phyloP scores from a whole-genome alignment of 2,113 vertebrate genomes.

The Neoarius graeffei region DNA sequence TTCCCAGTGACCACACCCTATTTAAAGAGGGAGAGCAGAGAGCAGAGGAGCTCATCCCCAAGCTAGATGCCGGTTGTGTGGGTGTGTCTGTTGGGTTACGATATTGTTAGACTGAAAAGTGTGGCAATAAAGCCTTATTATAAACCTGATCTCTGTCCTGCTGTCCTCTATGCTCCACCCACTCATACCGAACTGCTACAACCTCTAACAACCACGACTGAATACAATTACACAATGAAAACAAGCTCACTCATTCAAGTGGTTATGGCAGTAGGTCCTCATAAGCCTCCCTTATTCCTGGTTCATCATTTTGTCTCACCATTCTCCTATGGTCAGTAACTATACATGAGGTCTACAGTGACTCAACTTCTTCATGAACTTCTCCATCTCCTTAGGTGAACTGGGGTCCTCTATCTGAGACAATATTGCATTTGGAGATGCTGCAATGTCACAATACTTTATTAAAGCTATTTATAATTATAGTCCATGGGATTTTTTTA shows the following conservation, averaged over 20 bases:
- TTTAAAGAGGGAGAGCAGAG: too few species aligned
- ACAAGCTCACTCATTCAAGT: not conserved
- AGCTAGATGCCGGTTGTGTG: too few species aligned
- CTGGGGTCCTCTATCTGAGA: not conserved
- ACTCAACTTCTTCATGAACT: not conserved
- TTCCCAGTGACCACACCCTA: too few species aligned
- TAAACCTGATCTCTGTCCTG: too few species aligned
- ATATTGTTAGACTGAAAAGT: too few species aligned
- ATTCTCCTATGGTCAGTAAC: not conserved
- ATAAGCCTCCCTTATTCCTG: not conserved
- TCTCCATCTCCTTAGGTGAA: not conserved
- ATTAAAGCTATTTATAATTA: not conserved
- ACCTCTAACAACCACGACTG: not conserved
- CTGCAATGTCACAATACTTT: not conserved
- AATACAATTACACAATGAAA: not conserved
- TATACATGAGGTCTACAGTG: not conserved
- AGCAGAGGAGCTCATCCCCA: too few species aligned
- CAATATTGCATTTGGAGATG: not conserved
- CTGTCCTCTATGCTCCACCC: too few species aligned
- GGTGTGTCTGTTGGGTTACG: too few species aligned
- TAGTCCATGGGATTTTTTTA: not conserved
- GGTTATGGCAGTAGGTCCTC: not conserved
- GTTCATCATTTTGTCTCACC: not conserved
- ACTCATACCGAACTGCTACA: too few species aligned
- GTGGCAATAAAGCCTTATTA: too few species aligned